A percentile compares a stretch with the other conserved stretches of the same genome.
These are phyloP conservation scores for Lutjanus erythropterus DNA, from an alignment of 2,113 vertebrate species.

Conservation along the genomic window DNA sequence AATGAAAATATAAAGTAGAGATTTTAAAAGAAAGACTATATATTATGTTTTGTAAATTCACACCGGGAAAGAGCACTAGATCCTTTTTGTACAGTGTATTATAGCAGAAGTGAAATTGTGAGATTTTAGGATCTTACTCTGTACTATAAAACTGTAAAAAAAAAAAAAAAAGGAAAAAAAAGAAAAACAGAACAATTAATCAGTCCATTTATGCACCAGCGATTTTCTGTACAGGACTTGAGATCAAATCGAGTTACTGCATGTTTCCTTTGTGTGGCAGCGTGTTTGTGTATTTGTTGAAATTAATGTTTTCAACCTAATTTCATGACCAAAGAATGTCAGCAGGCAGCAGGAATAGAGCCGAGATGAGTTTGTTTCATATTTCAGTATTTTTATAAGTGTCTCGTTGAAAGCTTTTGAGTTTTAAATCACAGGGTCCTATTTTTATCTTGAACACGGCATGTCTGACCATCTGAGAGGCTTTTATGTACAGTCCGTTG, in stretches of 20 bases:
- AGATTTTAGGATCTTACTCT: not conserved
- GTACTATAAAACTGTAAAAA: not conserved
- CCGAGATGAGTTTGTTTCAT: constrained; percentile 43
- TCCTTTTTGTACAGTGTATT: not conserved
- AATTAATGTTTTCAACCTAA: constrained; percentile 49
- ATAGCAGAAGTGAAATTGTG: not conserved
- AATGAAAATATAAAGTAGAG: not conserved
- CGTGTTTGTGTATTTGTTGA: constrained; percentile 14
- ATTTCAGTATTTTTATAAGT: constrained; percentile 61
- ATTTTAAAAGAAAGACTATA: not conserved
- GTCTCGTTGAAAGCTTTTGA: constrained; percentile 31
- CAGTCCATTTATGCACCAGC: constrained; percentile 34
- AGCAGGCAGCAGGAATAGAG: constrained; percentile 59
- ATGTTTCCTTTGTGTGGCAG: constrained; percentile 67
- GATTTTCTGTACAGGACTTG: not conserved
- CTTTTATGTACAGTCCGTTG: constrained; percentile 28
- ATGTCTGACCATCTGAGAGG: constrained; percentile 34
- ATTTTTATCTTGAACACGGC: constrained; percentile 55
- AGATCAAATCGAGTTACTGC: constrained; percentile 24
- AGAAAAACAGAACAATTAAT: too few species aligned
- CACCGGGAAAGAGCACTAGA: not conserved
- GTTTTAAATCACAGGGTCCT: constrained; percentile 46
- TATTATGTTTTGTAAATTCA: not conserved
- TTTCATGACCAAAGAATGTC: constrained; percentile 83
- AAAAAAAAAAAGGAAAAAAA: too few species aligned